Conservation (phyloP, 2,113 vertebrate genomes). For the Taurulus bubalis region DNA sequence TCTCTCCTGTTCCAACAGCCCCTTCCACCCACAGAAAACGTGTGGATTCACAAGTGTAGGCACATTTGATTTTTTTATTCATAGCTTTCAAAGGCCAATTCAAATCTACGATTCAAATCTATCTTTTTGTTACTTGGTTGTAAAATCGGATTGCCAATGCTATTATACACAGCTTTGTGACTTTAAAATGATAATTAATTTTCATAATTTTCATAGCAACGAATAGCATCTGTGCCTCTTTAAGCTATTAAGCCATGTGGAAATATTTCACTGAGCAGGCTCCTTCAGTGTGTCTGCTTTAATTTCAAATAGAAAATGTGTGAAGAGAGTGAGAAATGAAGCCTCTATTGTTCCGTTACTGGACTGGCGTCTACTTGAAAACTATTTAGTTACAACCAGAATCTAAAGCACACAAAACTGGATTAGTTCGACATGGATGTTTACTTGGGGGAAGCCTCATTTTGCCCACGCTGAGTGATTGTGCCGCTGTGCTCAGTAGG, state of each 20-base stretch:
- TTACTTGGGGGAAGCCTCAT: constrained; percentile 72
- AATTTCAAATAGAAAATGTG: constrained; percentile 24
- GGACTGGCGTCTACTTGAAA: background rate
- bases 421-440: constrained; percentile 31
- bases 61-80: constrained; percentile 26
- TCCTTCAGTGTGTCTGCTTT: background rate
- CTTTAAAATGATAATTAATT: background rate
- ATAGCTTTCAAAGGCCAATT: constrained; percentile 44
- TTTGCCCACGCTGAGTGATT: constrained; percentile 60
- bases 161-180: background rate
- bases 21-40: constrained; percentile 77
- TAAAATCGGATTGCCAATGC: background rate
- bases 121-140: background rate
- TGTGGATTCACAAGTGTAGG: constrained; percentile 70
- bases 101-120: constrained; percentile 18
- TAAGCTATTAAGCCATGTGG: constrained; percentile 18
- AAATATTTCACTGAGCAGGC: constrained; percentile 27
- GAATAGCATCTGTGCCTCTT: background rate
- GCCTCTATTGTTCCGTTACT: background rate
- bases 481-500: constrained; percentile 63
- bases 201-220: constrained; percentile 4
- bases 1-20: constrained; percentile 70
- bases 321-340: constrained; percentile 33
- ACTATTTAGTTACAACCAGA: constrained; percentile 13
- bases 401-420: constrained; percentile 46